Evolutionary conservation across 2,888 invertebrate genomes (phyloP).

Genomic region (Chrysina gloriosa): DNA sequence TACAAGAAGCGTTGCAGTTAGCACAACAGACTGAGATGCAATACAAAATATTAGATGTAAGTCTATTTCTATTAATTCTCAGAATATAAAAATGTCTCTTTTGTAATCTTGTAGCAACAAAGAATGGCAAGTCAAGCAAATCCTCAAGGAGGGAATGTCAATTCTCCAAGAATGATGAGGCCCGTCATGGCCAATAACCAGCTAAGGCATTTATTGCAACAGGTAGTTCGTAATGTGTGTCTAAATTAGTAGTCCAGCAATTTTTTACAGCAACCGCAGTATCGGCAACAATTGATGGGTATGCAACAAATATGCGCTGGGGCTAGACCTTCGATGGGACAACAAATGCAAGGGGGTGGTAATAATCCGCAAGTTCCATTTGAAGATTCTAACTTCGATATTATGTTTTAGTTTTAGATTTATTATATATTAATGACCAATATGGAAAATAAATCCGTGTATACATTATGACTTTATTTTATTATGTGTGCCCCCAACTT

Average conservation of each 20-base stretch:
- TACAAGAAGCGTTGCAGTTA: constrained; percentile 75
- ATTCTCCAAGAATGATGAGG: constrained; percentile 76
- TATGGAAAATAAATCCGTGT: not conserved
- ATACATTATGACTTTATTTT: not conserved
- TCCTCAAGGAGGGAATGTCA: constrained; percentile 55
- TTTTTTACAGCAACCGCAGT: constrained; percentile 74
- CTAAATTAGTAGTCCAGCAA: not conserved
- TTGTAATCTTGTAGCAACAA: constrained; percentile 55
- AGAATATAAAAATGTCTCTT: not conserved
- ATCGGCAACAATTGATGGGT: constrained; percentile 71
- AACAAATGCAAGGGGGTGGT: constrained; percentile 61
- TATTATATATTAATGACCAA: not conserved
- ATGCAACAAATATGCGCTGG: constrained; percentile 69
- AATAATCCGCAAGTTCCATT: constrained; percentile 66
- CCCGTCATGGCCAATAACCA: constrained; percentile 82
- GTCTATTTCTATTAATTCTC: constrained; percentile 52
- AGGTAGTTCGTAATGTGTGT: constrained; percentile 66
- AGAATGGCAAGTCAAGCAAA: constrained; percentile 59
- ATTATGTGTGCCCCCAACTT: too few species aligned
- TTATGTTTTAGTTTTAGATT: constrained; percentile 26
- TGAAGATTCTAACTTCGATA: constrained; percentile 64
- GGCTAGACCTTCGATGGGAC: constrained; percentile 64
- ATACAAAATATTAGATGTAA: constrained; percentile 79
- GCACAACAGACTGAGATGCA: constrained; percentile 86
- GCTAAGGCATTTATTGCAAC: constrained; percentile 82